Evolutionary conservation across 2,113 vertebrate genomes (phyloP).

Genomic region (Sinocyclocheilus grahami): DNA sequence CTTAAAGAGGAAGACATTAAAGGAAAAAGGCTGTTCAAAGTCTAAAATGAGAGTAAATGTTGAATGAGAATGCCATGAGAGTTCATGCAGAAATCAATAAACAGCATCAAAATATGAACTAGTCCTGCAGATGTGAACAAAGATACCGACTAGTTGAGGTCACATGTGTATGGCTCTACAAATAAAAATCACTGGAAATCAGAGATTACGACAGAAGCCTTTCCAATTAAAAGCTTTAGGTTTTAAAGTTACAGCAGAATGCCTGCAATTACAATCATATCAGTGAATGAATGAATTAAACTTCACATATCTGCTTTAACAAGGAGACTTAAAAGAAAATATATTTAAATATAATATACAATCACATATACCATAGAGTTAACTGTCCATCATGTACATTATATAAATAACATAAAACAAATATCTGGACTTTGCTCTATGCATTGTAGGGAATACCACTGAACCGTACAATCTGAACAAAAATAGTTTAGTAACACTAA

Average conservation of each 20-base stretch:
- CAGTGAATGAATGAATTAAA: neutral
- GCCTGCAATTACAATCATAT: neutral
- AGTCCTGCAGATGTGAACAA: neutral
- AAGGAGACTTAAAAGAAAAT: neutral
- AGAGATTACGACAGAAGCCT: no score
- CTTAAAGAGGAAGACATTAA: neutral
- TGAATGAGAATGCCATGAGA: neutral
- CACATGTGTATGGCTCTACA: no score
- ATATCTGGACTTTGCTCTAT: conserved; percentile 59
- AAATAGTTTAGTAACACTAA: conserved; percentile 14
- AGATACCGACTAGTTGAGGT: no score
- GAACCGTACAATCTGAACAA: conserved; percentile 8
- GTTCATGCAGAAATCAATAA: neutral
- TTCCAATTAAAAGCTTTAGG: neutral
- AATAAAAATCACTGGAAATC: no score
- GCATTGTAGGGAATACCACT: conserved; percentile 30
- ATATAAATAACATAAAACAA: conserved; percentile 69
- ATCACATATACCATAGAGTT: neutral
- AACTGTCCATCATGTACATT: conserved; percentile 32
- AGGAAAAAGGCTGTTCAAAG: neutral
- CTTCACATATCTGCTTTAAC: neutral
- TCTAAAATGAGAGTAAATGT: conserved; percentile 3
- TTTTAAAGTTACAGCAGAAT: neutral
- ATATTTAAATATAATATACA: conserved; percentile 13
- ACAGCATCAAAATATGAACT: neutral